Conservation (phyloP, 2,113 vertebrate species). For the Oreochromis tanganicae region DNA sequence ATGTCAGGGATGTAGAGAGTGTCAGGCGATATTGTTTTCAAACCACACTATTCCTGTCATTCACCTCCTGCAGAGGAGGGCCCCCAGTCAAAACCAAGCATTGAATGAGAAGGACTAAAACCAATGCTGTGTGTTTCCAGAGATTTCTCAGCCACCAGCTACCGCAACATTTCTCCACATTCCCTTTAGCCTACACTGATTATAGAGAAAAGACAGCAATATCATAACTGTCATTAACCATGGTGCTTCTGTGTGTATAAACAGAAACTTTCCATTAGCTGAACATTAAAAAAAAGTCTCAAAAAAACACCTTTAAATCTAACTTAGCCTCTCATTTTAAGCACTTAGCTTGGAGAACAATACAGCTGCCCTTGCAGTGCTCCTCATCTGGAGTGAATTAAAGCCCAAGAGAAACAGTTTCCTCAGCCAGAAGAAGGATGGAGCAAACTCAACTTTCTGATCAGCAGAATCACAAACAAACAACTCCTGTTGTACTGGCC, state of each 20-base stretch:
- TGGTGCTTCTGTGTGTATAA: neutral
- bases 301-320: neutral
- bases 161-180: neutral
- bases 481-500: neutral
- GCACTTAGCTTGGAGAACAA: neutral
- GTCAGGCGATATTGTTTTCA: conserved; percentile 27
- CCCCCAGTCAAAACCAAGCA: neutral
- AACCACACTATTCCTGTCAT: conserved; percentile 31
- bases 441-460: conserved; percentile 8
- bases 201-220: neutral
- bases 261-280: neutral
- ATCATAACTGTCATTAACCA: neutral
- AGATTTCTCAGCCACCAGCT: conserved; percentile 63
- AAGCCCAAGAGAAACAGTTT: conserved; percentile 13
- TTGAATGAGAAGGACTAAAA: conserved; percentile 13
- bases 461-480: conserved; percentile 38
- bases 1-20: neutral
- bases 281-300: neutral
- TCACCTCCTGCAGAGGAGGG: conserved; percentile 25
- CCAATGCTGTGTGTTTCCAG: conserved; percentile 42
- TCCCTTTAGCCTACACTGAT: neutral
- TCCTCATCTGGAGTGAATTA: conserved; percentile 44
- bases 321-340: neutral
- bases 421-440: neutral
- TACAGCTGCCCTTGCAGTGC: neutral